Conservation (phyloP, 2,113 vertebrate species). For the Pimephales promelas region DNA sequence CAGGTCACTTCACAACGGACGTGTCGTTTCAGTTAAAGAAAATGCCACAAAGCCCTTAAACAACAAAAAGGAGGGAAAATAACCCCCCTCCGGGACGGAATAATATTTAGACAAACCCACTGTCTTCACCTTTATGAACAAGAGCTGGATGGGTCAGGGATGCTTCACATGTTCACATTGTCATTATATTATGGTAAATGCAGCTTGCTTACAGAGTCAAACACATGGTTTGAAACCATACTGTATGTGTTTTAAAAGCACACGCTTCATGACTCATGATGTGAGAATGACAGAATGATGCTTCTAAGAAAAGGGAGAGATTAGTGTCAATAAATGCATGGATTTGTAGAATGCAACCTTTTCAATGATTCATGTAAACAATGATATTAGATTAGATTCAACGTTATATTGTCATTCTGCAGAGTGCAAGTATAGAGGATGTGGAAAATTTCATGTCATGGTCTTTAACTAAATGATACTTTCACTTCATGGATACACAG, state of each 20-base stretch:
- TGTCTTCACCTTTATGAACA: background rate
- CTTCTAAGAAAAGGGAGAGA: background rate
- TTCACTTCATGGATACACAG: background rate
- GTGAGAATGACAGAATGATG: background rate
- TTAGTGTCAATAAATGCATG: background rate
- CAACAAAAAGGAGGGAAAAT: constrained; percentile 4
- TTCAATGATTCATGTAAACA: background rate
- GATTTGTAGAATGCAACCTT: background rate
- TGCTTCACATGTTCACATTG: background rate
- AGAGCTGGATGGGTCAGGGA: background rate
- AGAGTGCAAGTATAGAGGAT: background rate
- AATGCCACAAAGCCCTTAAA: constrained; percentile 25
- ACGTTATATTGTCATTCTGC: too few relatives aligned
- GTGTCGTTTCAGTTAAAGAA: constrained; percentile 12
- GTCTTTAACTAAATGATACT: background rate
- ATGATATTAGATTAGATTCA: background rate
- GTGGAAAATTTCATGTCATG: background rate
- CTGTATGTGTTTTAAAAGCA: constrained; percentile 10
- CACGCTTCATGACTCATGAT: constrained; percentile 25
- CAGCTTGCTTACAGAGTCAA: background rate
- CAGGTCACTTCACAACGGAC: constrained; percentile 37
- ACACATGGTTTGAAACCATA: background rate
- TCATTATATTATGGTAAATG: background rate
- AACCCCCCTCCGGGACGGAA: background rate
- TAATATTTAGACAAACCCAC: constrained; percentile 11